Evolutionary conservation across 2,797 vertebrate species (phyloP).

Genomic region (Cygnus olor): DNA sequence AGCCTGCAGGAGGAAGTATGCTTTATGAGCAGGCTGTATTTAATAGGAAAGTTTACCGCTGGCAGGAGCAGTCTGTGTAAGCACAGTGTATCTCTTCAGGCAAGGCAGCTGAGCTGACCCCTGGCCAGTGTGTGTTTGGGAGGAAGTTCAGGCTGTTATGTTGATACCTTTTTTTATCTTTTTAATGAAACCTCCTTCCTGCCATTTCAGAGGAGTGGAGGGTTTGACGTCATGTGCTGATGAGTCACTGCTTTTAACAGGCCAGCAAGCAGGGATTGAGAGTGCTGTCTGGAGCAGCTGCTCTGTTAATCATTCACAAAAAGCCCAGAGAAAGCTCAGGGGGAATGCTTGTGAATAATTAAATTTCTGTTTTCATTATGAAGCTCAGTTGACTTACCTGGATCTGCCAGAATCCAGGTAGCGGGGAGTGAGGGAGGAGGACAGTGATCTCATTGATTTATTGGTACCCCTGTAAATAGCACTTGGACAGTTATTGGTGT

Average conservation of each 20-base stretch:
- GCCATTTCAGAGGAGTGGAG: slow-evolving; percentile 62
- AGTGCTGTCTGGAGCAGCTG: slow-evolving; percentile 70
- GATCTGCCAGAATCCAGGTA: slow-evolving; percentile 40
- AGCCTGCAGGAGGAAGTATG: background rate
- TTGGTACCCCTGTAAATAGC: slow-evolving; percentile 18
- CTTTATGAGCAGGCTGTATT: background rate
- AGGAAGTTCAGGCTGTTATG: slow-evolving; percentile 71
- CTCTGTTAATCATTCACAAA: slow-evolving; percentile 82
- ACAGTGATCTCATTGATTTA: background rate
- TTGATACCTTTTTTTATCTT: slow-evolving; percentile 61
- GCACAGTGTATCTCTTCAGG: background rate
- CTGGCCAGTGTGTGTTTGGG: slow-evolving; percentile 6
- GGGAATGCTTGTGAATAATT: slow-evolving; percentile 79
- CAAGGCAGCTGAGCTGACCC: slow-evolving; percentile 23
- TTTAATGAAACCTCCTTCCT: slow-evolving; percentile 72
- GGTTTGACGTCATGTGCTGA: slow-evolving; percentile 75
- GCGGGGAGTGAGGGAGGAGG: background rate
- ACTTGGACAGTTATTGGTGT: background rate
- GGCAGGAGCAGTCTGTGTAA: background rate
- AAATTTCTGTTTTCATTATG: slow-evolving; percentile 79
- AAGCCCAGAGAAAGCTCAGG: slow-evolving; percentile 69
- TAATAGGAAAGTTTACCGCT: background rate
- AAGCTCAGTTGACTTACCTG: slow-evolving; percentile 58
- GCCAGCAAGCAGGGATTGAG: slow-evolving; percentile 63
- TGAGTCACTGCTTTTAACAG: slow-evolving; percentile 78